Base-by-base conservation (phyloP, 1,140 invertebrate genomes). In the Drosophila hydei region DNA sequence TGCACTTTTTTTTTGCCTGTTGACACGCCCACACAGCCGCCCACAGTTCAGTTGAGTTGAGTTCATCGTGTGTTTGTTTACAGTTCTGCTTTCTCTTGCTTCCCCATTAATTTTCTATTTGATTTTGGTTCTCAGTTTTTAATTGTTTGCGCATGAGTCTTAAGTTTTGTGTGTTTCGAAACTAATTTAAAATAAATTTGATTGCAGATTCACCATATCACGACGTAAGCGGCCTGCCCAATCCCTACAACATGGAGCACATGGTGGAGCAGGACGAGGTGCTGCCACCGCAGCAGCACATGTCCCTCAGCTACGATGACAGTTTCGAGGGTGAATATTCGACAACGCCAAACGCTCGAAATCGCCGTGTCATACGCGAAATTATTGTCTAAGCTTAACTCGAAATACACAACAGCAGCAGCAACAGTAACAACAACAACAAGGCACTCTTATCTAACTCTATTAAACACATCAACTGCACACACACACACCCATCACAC, bases 321-420 rank as follows among this genome's bases (percentile, higher is more conserved):
- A 97, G 96, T 71, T 93, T 97, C 11, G 97, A 98, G 92, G 97
- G 96, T 50, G 97, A 97, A 7, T 98, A 97, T 92, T 98, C 97
- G 42, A 98, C 97, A 52, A 98, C 97, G 61, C 97, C 97, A 40
- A 98, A 97, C 93, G 97, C 96, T 74, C 94, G 97, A 84, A 96
- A 96, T 77, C 94, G 97, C 59, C 93, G 97, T 90, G 97, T 98
- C 89, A 98, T 98, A 85, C 94, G 97, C 65, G 97, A 98, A 92
- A 98, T 98, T 91, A 98, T 98, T 92, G 97, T 98, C 90, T 98
- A 95, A 96, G 71, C 48, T 73, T 56, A 56, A 33, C 30, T 55
- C 33, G 56, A 30, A 42, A 27, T 42, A 23, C 25, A 58, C 19
- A 42, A 72, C 38, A 48, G 27, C 40, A 68, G 42, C 23, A 48